phyloP scores from a whole-genome alignment of 2,113 vertebrate species.

The Heloderma charlesbogerti region DNA sequence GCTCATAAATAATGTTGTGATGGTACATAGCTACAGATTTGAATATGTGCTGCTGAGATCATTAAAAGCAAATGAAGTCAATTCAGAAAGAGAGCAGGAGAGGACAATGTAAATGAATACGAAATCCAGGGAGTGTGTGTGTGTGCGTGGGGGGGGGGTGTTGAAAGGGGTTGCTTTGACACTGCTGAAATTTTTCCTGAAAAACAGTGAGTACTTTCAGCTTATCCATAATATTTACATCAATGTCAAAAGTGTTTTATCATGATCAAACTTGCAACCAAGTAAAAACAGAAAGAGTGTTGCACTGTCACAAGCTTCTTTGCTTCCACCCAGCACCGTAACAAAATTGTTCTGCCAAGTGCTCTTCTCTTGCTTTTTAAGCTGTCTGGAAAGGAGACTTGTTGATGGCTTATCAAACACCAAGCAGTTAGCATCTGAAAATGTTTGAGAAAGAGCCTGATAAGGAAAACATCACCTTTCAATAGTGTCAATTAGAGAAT shows the following conservation, averaged over 20 bases:
- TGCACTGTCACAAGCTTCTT: slow-evolving; percentile 11
- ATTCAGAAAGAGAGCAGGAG: background rate
- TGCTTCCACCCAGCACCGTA: background rate
- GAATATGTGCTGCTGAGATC: background rate
- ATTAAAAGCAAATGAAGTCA: background rate
- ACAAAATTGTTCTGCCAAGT: background rate
- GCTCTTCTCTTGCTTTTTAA: background rate
- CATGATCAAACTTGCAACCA: background rate
- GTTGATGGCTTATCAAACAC: background rate
- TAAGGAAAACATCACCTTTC: background rate
- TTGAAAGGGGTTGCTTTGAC: background rate
- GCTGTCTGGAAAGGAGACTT: background rate
- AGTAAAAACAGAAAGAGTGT: background rate
- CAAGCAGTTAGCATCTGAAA: background rate
- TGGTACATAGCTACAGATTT: background rate
- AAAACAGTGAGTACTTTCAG: background rate
- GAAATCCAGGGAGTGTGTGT: too few relatives aligned
- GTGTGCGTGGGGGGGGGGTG: too few relatives aligned
- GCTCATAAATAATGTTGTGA: background rate
- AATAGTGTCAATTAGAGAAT: slow-evolving; percentile 26
- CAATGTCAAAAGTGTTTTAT: background rate
- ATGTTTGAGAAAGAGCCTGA: background rate
- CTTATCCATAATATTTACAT: background rate
- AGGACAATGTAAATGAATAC: background rate
- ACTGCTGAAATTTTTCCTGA: background rate